Percentiles rank a stretch among this genome's conserved stretches.
Conservation (phyloP, 2,113 vertebrate genomes). For the Symphodus melops region DNA sequence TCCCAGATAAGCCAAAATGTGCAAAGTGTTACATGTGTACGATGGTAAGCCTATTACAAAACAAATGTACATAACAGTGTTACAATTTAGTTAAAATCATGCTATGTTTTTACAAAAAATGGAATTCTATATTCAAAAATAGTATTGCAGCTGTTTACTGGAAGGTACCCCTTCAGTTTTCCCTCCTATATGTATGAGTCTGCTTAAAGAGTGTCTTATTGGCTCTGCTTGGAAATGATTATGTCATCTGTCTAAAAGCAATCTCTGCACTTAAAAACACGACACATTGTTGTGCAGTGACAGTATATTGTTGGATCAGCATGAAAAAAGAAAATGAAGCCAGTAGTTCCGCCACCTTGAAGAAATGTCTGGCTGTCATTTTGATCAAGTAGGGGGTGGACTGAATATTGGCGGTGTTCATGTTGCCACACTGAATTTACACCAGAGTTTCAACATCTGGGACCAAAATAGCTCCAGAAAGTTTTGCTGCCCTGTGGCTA, state of each 20-base stretch:
- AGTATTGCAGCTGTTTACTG: slow-evolving; percentile 30
- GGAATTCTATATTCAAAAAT: too few species aligned
- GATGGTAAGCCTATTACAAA: too few species aligned
- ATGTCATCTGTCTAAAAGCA: slow-evolving; percentile 12
- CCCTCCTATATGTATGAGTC: neutral
- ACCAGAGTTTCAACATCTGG: slow-evolving; percentile 44
- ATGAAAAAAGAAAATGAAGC: slow-evolving; percentile 8
- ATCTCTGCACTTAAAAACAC: neutral
- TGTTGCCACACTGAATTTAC: slow-evolving; percentile 26
- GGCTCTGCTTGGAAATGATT: slow-evolving; percentile 19
- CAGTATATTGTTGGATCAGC: neutral
- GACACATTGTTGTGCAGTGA: neutral
- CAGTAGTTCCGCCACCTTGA: neutral
- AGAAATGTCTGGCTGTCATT: slow-evolving; percentile 19
- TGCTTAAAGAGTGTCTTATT: neutral
- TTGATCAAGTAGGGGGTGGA: slow-evolving; percentile 31
- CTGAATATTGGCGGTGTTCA: slow-evolving; percentile 32
- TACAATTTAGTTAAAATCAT: too few species aligned
- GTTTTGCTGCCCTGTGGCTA: slow-evolving; percentile 24
- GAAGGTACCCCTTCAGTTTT: slow-evolving; percentile 20
- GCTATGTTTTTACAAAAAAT: too few species aligned
- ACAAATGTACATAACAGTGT: too few species aligned
- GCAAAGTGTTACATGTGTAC: too few species aligned
- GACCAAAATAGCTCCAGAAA: slow-evolving; percentile 34
- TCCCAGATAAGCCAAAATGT: too few species aligned